Base-by-base conservation (phyloP, 2,113 vertebrate genomes). In the Ptilonorhynchus violaceus region DNA sequence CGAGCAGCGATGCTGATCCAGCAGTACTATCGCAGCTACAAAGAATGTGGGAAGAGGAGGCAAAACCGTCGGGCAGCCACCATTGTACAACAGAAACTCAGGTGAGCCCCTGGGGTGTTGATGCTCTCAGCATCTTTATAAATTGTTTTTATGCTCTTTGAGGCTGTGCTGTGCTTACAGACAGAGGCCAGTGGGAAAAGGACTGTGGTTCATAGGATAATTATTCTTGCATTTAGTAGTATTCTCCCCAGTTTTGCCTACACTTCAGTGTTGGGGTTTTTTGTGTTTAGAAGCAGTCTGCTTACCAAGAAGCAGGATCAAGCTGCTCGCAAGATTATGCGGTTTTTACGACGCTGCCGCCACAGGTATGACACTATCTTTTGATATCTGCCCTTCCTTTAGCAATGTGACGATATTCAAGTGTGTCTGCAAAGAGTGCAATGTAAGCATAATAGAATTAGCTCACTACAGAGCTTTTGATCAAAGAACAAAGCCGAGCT, bases 221-320 rank as follows among this genome's bases (percentile, higher is more conserved):
- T 39, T 70, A 16, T 70, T 88, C 35, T 90, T 58, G 72, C 13
- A 9, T 86, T 90, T 90, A 86, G 59, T 67, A 7, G 23, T 74
- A 2, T 44, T 75, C 4, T 60, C 56, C 24, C 22, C 27, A 6
- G 46, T 89, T 72, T 64, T 50, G 27, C 67, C 56, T 25, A 0
- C 7, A 7, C 62, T 39, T 58, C 86, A 64, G 76, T 55, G 24
- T 76, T 88, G 88, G 73, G 68, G 17, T 53, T 56, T 83, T 4
- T 20, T 89, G 78, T 97, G 35, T 98, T 94, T 96, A 99, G 99
- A 98, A 99, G 99, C 97, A 99, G 99, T 99, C 98, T 99, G 98
- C 98, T 99, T 96, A 99, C 99, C 95, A 99, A 99, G 98, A 99
- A 99, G 97, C 99, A 99, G 98, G 99, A 99, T 97, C 99, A 99